A percentile compares a stretch with the other conserved stretches of the same genome.
These are phyloP conservation scores for Tortricodes alternella DNA, from an alignment of 2,888 invertebrate species.

Conservation along the genomic window DNA sequence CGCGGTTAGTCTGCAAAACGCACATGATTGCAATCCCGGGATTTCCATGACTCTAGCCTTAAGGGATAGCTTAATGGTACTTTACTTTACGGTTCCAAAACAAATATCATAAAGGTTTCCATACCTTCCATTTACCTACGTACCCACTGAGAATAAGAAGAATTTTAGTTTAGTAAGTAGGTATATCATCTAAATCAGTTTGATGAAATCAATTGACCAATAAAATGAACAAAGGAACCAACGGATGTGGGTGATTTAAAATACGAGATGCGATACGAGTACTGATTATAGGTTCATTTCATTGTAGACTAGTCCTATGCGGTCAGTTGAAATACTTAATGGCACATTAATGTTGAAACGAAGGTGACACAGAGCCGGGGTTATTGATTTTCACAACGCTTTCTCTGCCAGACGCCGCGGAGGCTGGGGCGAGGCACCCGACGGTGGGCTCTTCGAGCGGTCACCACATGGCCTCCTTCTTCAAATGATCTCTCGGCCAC, in stretches of 20 bases:
- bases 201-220: not conserved
- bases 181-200: not conserved
- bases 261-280: not conserved
- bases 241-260: not conserved
- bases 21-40: too few species aligned
- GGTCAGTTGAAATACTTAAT: conserved; percentile 10
- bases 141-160: not conserved
- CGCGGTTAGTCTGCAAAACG: too few species aligned
- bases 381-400: conserved; percentile 24
- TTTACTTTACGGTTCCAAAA: too few species aligned
- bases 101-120: too few species aligned
- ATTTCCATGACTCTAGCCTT: too few species aligned
- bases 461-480: conserved; percentile 25
- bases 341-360: conserved; percentile 5
- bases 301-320: not conserved
- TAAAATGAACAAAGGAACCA: not conserved
- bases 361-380: conserved; percentile 7
- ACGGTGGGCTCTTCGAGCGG: too few species aligned
- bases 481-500: conserved; percentile 6
- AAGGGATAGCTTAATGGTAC: too few species aligned
- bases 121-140: not conserved
- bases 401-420: conserved; percentile 17
- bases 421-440: too few species aligned
- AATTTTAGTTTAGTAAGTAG: not conserved
- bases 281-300: not conserved